Base-by-base conservation (phyloP, 2,888 invertebrate species). In the Chrysina gloriosa region DNA sequence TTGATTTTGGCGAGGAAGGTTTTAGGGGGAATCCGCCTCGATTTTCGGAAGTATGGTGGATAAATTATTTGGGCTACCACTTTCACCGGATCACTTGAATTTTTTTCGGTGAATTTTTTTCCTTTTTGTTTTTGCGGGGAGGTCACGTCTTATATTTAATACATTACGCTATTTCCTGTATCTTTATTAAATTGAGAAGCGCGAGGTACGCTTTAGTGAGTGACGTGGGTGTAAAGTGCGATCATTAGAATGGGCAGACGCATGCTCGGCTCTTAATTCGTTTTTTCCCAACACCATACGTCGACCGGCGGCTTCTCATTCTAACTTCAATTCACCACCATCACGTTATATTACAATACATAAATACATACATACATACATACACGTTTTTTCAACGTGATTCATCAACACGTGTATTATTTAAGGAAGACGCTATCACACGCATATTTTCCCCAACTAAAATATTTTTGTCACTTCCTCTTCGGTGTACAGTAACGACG, bases 121-220 rank as follows among this genome's bases (percentile, higher is more conserved):
- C 16, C 47, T 63, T 63, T 63, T 45, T n/a, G n/a, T n/a, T n/a
- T n/a, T n/a, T n/a, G n/a, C n/a, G n/a, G n/a, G n/a, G n/a, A n/a
- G n/a, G n/a, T n/a, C n/a, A n/a, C n/a, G n/a, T n/a, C n/a, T n/a
- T n/a, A n/a, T n/a, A n/a, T n/a, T n/a, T n/a, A n/a, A n/a, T n/a
- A 34, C 52, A 61, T 48, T 14, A 45, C 63, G 63, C 11, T 71
- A 73, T 74, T 76, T 78, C 78, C 78, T 76, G 74, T 76, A 74
- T 72, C 70, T 69, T 70, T 72, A 77, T 73, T 77, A 75, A 77
- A 75, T 74, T 76, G 70, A 73, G 73, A 74, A 75, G 72, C 69
- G 67, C 25, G 6, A 23, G 11, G 48, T 48, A 25, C 48, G 25
- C 66, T 31, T 63, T 63, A 11, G 11, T 61, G 47, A 72, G 69